phyloP scores from a whole-genome alignment of 2,113 vertebrate species.

The Mustela nigripes region DNA sequence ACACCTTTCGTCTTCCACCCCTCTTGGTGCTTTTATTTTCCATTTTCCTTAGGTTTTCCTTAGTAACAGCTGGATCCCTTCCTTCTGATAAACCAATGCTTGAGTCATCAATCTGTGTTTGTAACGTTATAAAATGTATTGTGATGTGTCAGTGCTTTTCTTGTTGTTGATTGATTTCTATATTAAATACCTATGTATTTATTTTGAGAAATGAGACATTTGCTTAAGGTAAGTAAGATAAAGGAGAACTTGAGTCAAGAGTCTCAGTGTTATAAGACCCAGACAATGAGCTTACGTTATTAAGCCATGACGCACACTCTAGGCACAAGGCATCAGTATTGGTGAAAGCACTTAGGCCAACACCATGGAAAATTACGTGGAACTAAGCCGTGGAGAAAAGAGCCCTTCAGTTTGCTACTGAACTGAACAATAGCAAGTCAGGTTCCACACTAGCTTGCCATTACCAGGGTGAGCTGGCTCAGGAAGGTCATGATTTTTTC shows the following conservation, averaged over 20 bases:
- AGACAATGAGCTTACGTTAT: constrained; percentile 26
- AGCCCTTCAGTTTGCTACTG: not conserved
- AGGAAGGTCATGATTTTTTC: not conserved
- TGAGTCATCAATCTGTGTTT: constrained; percentile 79
- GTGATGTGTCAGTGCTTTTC: constrained; percentile 78
- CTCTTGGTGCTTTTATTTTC: constrained; percentile 80
- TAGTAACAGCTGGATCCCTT: constrained; percentile 75
- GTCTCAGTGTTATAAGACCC: not conserved
- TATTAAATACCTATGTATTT: constrained; percentile 81
- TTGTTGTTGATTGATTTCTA: constrained; percentile 77
- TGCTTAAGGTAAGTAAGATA: constrained; percentile 89
- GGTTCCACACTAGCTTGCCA: not conserved
- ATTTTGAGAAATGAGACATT: constrained; percentile 84
- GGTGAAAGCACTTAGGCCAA: constrained; percentile 10
- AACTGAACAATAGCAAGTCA: not conserved
- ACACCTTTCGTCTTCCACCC: constrained; percentile 50
- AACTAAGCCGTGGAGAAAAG: not conserved
- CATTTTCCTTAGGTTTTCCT: constrained; percentile 86
- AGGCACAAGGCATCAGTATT: not conserved
- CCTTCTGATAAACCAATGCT: constrained; percentile 79
- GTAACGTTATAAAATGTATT: constrained; percentile 79
- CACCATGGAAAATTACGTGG: not conserved
- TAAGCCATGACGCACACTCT: not conserved
- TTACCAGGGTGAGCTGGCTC: not conserved
- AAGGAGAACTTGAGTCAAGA: constrained; percentile 69